Percentiles rank a stretch among this genome's conserved stretches.
These are phyloP conservation scores for Anisognathus igniventris DNA, from an alignment of 2,797 vertebrate species.

Conservation along the genomic window DNA sequence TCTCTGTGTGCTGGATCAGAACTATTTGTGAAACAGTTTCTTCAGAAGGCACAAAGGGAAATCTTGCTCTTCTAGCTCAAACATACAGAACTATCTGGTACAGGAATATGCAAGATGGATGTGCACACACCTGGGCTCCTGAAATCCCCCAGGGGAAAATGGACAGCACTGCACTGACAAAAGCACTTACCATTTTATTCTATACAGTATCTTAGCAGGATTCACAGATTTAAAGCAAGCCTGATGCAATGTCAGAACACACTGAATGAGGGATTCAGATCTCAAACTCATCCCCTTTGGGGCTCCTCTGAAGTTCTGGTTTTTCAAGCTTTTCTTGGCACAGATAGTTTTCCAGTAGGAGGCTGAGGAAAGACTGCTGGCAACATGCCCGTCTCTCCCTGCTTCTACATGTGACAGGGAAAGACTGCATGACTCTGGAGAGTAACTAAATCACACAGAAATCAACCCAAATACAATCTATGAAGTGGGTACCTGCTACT, in stretches of 20 bases:
- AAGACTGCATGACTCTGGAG: background rate
- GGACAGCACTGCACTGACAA: background rate
- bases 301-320: background rate
- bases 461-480: background rate
- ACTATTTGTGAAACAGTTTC: background rate
- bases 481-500: background rate
- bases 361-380: constrained; percentile 20
- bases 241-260: background rate
- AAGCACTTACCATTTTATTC: background rate
- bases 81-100: background rate
- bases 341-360: background rate
- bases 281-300: background rate
- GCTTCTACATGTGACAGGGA: background rate
- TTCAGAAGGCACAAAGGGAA: background rate
- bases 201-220: background rate
- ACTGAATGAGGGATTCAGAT: background rate
- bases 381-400: background rate
- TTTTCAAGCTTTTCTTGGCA: constrained; percentile 26
- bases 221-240: background rate
- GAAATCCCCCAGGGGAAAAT: background rate
- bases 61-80: background rate
- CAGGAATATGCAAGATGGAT: background rate
- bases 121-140: background rate
- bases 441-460: background rate
- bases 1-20: background rate